phyloP scores from a whole-genome alignment of 2,888 invertebrate genomes.

The Himalopsyche tibetana region DNA sequence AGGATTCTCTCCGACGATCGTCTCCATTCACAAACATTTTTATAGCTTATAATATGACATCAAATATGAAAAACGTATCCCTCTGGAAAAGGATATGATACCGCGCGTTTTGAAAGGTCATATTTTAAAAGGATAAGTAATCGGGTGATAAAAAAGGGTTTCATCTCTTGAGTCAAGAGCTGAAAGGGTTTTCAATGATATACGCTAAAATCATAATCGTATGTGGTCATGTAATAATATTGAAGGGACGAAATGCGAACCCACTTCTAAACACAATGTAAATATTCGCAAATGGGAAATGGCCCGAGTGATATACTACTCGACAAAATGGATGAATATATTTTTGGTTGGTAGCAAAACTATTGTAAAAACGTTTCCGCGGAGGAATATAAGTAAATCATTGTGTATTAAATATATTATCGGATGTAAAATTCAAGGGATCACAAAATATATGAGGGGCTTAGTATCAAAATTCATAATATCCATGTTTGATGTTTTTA shows the following conservation, averaged over 20 bases:
- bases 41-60: conserved; percentile 34
- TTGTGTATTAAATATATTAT: no score
- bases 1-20: conserved; percentile 7
- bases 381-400: no score
- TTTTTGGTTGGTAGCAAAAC: no score
- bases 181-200: conserved; percentile 40
- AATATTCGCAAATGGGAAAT: conserved; percentile 5
- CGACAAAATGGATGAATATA: no score
- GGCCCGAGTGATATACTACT: background rate
- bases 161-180: conserved; percentile 32
- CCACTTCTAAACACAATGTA: conserved; percentile 40
- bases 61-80: conserved; percentile 41
- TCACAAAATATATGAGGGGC: no score
- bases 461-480: no score
- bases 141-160: conserved; percentile 42
- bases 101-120: conserved; percentile 35
- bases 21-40: conserved; percentile 33
- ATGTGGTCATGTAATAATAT: conserved; percentile 37
- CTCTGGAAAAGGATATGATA: conserved; percentile 12
- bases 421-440: no score
- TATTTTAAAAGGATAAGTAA: conserved; percentile 42
- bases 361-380: no score
- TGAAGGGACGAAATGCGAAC: conserved; percentile 13
- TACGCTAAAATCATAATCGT: conserved; percentile 42
- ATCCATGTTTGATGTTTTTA: no score